Evolutionary conservation across 2,888 invertebrate genomes (phyloP), one percentile per base, ranked within the genome.

Genomic region (Acrobasis suavella): DNA sequence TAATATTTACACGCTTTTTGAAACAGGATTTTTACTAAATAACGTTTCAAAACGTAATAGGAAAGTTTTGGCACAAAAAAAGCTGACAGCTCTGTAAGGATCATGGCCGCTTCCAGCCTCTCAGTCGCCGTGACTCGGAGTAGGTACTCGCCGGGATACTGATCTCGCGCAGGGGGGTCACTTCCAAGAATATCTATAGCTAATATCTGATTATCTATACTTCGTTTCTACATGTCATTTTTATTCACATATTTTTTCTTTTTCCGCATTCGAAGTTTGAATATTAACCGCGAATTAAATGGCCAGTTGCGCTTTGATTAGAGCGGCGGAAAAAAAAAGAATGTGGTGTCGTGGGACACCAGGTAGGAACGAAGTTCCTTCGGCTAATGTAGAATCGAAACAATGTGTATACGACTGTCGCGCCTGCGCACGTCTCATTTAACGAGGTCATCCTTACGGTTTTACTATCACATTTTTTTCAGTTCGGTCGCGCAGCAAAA

Each of bases 141-240:
- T 51, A 60, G 17, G 51, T 52, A 60, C 60, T 60, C 51, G 32
- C 52, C 38, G 42, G 56, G 56, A 56, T 66, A 67, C 68, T 62
- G 67, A 69, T 62, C 64, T 62, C 72, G 60, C 72, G 58, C 65
- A 68, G 71, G 72, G 69, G 72, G 70, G 72, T 54, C 68, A 60
- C 55, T 62, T 72, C 63, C 62, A 60, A 58, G 66, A 67, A 71
- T 63, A 63, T 64, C 63, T 56, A 64, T 64, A 66, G 64, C 60
- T 62, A 56, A 62, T 65, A 69, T 65, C 62, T 60, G 67, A 65
- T 65, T 64, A 67, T 58, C 66, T 64, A 63, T 65, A 62, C 63
- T 58, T 51, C 50, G 60, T 60, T 60, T 51, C 51, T 42, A 60
- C 60, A 60, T 51, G 42, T 60, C 60, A 60, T 60, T 60, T 60